phyloP scores from a whole-genome alignment of 2,888 invertebrate genomes.

The Torymus tubicola region DNA sequence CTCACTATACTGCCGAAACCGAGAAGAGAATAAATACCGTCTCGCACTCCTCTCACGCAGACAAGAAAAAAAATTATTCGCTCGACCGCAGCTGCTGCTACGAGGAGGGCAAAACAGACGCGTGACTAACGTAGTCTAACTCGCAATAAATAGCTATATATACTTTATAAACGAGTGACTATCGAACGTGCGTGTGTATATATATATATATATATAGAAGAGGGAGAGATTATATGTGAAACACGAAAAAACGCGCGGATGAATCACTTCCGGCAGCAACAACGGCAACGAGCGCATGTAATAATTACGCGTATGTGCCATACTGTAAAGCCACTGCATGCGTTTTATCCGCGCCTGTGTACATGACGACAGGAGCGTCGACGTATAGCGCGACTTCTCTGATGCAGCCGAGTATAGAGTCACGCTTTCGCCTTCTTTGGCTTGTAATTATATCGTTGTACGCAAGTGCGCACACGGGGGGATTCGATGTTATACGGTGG shows the following conservation, averaged over 20 bases:
- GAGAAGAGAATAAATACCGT: no score
- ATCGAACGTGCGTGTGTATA: no score
- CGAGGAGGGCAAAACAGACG: background rate
- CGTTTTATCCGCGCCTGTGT: background rate
- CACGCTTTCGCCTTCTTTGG: no score
- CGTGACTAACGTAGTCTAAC: conserved; percentile 7
- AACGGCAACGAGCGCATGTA: background rate
- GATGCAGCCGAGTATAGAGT: no score
- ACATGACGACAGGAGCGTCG: background rate
- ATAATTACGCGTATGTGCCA: background rate
- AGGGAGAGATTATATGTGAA: background rate
- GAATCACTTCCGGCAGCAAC: conserved; percentile 38
- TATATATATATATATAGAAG: background rate
- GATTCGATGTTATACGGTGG: no score
- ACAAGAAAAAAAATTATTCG: no score
- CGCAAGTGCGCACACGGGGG: no score
- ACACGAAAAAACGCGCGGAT: conserved; percentile 25
- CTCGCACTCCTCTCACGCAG: no score
- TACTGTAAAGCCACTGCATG: background rate
- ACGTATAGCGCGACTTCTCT: background rate
- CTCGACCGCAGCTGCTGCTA: no score
- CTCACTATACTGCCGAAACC: no score
- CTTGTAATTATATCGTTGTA: no score
- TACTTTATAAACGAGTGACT: no score
- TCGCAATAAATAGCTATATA: background rate